These are phyloP conservation scores for Cavia aperea DNA, from an alignment of 2,113 vertebrate species.

Conservation along the genomic window DNA sequence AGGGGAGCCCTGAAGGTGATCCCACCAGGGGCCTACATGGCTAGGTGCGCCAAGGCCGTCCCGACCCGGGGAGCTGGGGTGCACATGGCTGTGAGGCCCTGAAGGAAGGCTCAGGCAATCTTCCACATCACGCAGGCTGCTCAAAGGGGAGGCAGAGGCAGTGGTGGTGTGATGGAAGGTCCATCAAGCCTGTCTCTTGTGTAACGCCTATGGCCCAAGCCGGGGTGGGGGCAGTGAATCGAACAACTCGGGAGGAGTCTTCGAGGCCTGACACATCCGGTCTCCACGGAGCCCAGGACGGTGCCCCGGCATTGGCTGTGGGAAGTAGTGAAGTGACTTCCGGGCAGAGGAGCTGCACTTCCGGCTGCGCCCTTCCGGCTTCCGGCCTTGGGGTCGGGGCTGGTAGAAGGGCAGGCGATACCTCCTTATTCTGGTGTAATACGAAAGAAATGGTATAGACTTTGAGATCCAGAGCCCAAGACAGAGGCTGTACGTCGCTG, in stretches of 20 bases:
- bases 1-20: too few relatives aligned
- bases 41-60: too few relatives aligned
- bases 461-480: not conserved
- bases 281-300: rapidly evolving
- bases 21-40: too few relatives aligned
- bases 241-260: too few relatives aligned
- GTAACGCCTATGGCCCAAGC: not conserved
- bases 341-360: not conserved
- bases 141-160: not conserved
- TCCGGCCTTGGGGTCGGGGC: not conserved
- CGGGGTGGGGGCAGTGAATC: rapidly evolving
- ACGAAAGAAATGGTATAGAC: too few relatives aligned
- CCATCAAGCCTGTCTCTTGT: not conserved
- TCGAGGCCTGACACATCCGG: rapidly evolving
- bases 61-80: not conserved
- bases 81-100: not conserved
- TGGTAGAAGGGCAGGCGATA: not conserved
- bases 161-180: not conserved
- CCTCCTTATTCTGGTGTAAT: not conserved
- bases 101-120: not conserved
- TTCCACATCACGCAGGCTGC: rapidly evolving
- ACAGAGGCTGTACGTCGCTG: not conserved
- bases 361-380: not conserved
- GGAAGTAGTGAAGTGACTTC: not conserved
- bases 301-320: rapidly evolving